Conservation (phyloP, 2,113 vertebrate genomes). For the Glaucidium brasilianum region DNA sequence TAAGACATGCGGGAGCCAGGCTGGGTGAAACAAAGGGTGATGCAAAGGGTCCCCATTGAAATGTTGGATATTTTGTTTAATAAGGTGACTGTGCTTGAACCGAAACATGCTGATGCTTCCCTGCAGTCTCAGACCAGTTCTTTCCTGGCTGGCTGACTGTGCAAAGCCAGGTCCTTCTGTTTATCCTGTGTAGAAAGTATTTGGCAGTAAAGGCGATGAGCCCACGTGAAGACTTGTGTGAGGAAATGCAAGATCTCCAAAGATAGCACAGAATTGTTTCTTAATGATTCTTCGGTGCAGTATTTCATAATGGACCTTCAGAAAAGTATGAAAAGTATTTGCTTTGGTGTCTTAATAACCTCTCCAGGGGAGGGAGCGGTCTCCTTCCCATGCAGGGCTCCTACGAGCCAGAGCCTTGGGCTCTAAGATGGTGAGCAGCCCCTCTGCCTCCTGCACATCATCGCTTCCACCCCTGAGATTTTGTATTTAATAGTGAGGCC, state of each 20-base stretch:
- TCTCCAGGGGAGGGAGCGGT: background rate
- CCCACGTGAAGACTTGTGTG: background rate
- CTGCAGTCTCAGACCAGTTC: background rate
- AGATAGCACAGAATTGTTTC: background rate
- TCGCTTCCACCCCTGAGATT: background rate
- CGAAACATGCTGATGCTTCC: background rate
- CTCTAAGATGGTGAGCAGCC: background rate
- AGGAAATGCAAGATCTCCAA: slow-evolving; percentile 3
- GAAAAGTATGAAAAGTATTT: slow-evolving; percentile 1
- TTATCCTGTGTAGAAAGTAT: background rate
- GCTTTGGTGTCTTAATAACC: background rate
- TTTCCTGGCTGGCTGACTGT: background rate
- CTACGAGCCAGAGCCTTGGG: rapidly evolving
- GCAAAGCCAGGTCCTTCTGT: background rate
- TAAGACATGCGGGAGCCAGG: background rate
- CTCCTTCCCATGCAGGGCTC: rapidly evolving
- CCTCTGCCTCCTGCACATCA: background rate
- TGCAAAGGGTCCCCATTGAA: background rate
- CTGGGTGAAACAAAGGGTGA: background rate
- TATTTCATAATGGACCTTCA: background rate
- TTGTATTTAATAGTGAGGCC: background rate
- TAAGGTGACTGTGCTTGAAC: background rate
- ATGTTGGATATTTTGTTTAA: background rate
- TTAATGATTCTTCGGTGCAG: background rate
- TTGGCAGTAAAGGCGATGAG: background rate